Evolutionary conservation across 2,113 vertebrate genomes (phyloP).

Genomic region (Corythornis cristatus): DNA sequence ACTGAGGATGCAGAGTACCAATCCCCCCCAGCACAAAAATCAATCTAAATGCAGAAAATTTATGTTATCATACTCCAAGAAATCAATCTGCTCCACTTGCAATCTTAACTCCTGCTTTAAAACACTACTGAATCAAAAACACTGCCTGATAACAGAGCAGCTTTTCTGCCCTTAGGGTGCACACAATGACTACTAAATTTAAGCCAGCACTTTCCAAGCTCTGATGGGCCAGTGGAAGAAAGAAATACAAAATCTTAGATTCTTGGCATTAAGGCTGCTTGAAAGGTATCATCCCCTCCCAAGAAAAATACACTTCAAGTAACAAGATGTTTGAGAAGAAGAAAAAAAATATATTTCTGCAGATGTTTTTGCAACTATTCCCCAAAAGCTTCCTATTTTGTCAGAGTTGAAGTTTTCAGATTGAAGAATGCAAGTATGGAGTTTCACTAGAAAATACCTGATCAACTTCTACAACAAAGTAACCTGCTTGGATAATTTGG

Average conservation of each 20-base stretch:
- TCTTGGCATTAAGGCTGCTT: background rate
- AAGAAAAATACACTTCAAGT: background rate
- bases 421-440: background rate
- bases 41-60: background rate
- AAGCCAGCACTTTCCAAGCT: background rate
- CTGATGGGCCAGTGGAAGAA: background rate
- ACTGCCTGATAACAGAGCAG: background rate
- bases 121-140: background rate
- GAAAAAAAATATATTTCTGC: background rate
- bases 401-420: background rate
- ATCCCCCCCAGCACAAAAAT: background rate
- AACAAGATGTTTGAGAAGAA: background rate
- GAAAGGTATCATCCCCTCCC: background rate
- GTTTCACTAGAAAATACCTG: background rate
- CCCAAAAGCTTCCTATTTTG: background rate
- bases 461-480: background rate
- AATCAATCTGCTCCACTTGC: background rate
- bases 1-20: background rate
- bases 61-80: background rate
- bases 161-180: background rate
- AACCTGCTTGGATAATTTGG: background rate
- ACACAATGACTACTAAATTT: background rate
- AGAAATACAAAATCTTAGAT: background rate
- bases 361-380: background rate
- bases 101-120: background rate